Evolutionary conservation across 1,140 invertebrate species (phyloP).

Genomic region (Apis dorsata): DNA sequence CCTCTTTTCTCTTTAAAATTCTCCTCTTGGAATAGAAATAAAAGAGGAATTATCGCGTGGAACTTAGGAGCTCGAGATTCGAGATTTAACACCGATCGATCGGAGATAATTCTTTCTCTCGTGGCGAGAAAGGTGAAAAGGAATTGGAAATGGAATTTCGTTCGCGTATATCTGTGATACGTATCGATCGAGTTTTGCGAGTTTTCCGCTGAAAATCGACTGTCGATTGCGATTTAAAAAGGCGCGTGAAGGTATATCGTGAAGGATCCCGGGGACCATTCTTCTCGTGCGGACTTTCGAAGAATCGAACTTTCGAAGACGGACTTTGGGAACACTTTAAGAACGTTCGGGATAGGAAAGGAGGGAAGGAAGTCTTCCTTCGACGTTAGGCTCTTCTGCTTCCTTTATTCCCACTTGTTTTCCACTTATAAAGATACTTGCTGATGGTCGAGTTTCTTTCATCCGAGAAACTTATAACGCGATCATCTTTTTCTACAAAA

Average conservation of each 20-base stretch:
- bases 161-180: too few species aligned
- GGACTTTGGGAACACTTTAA: slow-evolving; percentile 51
- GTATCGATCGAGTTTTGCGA: too few species aligned
- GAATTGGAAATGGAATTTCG: too few species aligned
- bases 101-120: background rate
- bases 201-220: slow-evolving; percentile 12
- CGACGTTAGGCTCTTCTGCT: slow-evolving; percentile 49
- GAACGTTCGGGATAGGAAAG: slow-evolving; percentile 47
- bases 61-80: background rate
- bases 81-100: background rate
- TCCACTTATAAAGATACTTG: slow-evolving; percentile 39
- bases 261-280: slow-evolving; percentile 36
- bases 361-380: background rate
- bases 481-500: background rate
- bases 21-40: background rate
- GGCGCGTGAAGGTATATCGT: slow-evolving; percentile 32
- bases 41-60: background rate
- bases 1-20: background rate
- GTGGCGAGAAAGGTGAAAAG: too few species aligned
- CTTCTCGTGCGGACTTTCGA: slow-evolving; percentile 26
- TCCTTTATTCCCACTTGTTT: slow-evolving; percentile 42
- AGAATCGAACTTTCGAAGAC: slow-evolving; percentile 52
- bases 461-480: slow-evolving; percentile 35
- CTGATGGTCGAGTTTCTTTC: slow-evolving; percentile 30
- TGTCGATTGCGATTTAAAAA: slow-evolving; percentile 42